phyloP scores from a whole-genome alignment of 2,797 vertebrate genomes.

The Lates japonicus region DNA sequence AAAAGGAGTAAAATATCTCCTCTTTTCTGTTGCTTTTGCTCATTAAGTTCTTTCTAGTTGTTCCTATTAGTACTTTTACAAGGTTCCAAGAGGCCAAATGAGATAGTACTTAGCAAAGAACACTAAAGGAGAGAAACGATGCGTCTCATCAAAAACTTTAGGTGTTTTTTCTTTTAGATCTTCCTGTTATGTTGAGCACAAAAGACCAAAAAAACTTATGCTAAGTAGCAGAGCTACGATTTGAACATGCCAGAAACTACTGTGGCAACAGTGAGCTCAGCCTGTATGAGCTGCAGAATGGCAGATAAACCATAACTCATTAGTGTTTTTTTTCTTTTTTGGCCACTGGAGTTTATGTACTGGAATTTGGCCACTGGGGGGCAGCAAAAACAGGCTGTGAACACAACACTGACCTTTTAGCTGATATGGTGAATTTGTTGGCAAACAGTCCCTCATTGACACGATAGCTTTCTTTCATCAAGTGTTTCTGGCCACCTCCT shows the following conservation, averaged over 20 bases:
- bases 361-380: neutral
- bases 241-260: neutral
- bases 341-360: too few relatives aligned
- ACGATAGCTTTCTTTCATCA: neutral
- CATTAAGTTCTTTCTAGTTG: slow-evolving; percentile 23
- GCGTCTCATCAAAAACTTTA: slow-evolving; percentile 15
- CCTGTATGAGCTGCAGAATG: neutral
- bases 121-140: slow-evolving; percentile 24
- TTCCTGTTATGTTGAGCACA: slow-evolving; percentile 5
- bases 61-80: slow-evolving; percentile 30
- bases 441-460: neutral
- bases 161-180: neutral
- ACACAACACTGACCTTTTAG: neutral
- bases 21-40: slow-evolving; percentile 29
- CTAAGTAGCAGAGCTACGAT: neutral
- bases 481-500: neutral
- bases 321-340: too few relatives aligned
- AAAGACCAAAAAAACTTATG: too few relatives aligned
- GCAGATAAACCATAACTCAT: neutral
- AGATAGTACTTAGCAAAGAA: slow-evolving; percentile 24
- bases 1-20: slow-evolving; percentile 7
- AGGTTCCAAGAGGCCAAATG: slow-evolving; percentile 27
- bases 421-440: neutral
- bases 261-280: too few relatives aligned
- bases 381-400: too few relatives aligned